Percentiles rank a stretch among this genome's conserved stretches.
These are phyloP conservation scores for Microcebus griseorufus DNA, from an alignment of 2,113 vertebrate genomes.

Conservation along the genomic window DNA sequence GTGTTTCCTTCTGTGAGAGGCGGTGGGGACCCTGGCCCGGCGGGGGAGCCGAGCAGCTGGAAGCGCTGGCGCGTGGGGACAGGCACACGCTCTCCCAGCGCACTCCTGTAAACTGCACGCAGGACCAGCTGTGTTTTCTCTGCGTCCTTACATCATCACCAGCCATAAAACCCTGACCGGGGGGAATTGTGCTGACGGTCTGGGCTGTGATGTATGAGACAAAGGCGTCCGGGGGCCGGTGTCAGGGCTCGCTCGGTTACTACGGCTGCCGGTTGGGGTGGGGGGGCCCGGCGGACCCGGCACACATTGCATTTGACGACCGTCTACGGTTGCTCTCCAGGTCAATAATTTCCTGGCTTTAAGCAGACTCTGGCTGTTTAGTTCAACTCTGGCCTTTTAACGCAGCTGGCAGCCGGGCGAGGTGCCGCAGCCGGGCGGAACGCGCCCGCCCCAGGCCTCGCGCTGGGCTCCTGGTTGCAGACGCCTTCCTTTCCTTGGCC, in stretches of 20 bases:
- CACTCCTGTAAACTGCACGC: conserved; percentile 36
- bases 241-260: neutral
- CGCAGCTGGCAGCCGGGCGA: neutral
- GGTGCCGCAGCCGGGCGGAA: neutral
- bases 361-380: conserved; percentile 23
- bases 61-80: conserved; percentile 49
- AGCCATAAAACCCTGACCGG: conserved; percentile 50
- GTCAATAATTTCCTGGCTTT: conserved; percentile 48
- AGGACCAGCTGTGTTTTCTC: conserved; percentile 79
- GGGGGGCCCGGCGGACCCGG: conserved; percentile 4
- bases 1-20: conserved; percentile 57
- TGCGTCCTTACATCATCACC: conserved; percentile 74
- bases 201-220: conserved; percentile 60
- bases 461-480: neutral
- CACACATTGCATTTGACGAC: neutral
- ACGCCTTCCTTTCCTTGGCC: neutral
- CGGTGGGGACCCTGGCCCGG: neutral
- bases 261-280: neutral
- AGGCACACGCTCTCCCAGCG: conserved; percentile 22
- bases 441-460: neutral
- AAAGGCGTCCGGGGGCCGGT: neutral
- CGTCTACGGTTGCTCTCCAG: neutral
- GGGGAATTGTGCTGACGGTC: conserved; percentile 46
- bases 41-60: conserved; percentile 48
- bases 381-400: conserved; percentile 1